A percentile compares a stretch with the other conserved stretches of the same genome.
phyloP scores from a whole-genome alignment of 2,797 vertebrate species.

The Remorina albescens region DNA sequence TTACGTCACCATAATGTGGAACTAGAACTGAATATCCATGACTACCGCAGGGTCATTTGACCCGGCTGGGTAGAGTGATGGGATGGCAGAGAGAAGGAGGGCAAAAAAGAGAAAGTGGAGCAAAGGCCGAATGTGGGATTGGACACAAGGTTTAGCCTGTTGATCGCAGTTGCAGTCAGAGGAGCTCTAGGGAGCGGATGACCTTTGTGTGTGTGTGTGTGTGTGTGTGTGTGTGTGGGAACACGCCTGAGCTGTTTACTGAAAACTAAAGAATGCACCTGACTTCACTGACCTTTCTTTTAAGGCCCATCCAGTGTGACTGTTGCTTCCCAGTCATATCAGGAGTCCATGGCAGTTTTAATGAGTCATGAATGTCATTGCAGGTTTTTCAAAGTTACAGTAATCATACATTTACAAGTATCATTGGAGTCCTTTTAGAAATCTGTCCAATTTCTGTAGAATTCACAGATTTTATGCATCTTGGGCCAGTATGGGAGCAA shows the following conservation, averaged over 20 bases:
- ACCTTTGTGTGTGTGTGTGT: slow-evolving; percentile 67
- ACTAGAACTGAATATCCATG: too few relatives aligned
- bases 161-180: slow-evolving; percentile 71
- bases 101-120: slow-evolving; percentile 25
- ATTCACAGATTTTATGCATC: background rate
- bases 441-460: background rate
- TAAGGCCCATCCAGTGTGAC: slow-evolving; percentile 48
- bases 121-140: slow-evolving; percentile 6
- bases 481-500: background rate
- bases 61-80: slow-evolving; percentile 7
- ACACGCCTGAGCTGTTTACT: slow-evolving; percentile 52
- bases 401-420: background rate
- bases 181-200: slow-evolving; percentile 64
- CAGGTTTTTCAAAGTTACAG: slow-evolving; percentile 6
- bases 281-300: slow-evolving; percentile 75
- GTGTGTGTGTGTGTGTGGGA: slow-evolving; percentile 24
- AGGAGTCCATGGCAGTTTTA: background rate
- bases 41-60: too few relatives aligned
- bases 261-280: slow-evolving; percentile 60
- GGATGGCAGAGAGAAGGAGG: background rate
- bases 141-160: slow-evolving; percentile 57
- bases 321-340: slow-evolving; percentile 17
- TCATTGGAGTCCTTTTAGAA: background rate
- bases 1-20: too few relatives aligned
- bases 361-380: slow-evolving; percentile 4